These are phyloP conservation scores for Gonocerus acuteangulatus DNA, from an alignment of 2,888 invertebrate genomes.

Conservation along the genomic window DNA sequence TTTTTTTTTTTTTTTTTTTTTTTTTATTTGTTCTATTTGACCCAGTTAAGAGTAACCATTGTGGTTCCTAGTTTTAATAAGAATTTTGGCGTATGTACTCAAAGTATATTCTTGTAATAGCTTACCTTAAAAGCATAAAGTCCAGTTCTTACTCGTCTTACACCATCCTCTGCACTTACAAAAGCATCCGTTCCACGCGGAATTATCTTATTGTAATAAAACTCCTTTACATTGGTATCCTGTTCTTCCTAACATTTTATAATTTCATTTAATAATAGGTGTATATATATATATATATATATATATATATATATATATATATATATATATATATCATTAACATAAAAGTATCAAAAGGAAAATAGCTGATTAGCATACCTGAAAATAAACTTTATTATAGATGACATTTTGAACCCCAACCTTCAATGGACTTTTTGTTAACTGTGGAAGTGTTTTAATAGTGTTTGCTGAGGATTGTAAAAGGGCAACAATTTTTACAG, in stretches of 20 bases:
- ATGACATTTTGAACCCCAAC: conserved; percentile 62
- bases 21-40: too few species aligned
- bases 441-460: conserved; percentile 56
- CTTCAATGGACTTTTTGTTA: conserved; percentile 56
- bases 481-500: conserved; percentile 67
- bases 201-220: conserved; percentile 57
- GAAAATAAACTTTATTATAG: conserved; percentile 60
- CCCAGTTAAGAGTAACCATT: too few species aligned
- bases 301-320: too few species aligned
- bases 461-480: conserved; percentile 63
- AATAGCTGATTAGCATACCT: conserved; percentile 46
- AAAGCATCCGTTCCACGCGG: conserved; percentile 52
- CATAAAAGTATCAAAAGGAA: not conserved
- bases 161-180: conserved; percentile 54
- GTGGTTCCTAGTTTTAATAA: too few species aligned
- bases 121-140: conserved; percentile 49
- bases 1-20: too few species aligned
- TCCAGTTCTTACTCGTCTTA: conserved; percentile 49
- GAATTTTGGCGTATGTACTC: too few species aligned
- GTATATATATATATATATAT: too few species aligned
- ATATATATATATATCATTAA: not conserved
- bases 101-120: too few species aligned
- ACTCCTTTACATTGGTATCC: conserved; percentile 55
- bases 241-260: conserved; percentile 51
- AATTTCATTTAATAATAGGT: not conserved